Base-by-base conservation (phyloP, 2,888 invertebrate species). In the Heteromyza rotundicornis region DNA sequence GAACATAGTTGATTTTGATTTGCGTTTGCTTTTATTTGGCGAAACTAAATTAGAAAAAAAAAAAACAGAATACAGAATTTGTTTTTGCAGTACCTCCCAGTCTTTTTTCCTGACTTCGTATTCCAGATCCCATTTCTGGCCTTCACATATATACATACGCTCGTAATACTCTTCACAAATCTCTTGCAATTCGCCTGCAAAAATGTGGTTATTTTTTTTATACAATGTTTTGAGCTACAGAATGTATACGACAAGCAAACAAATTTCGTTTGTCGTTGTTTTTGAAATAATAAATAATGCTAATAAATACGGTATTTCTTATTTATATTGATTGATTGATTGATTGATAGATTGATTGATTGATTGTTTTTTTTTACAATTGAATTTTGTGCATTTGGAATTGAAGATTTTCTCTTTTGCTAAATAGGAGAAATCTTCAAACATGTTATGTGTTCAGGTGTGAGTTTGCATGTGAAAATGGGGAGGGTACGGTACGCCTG, bases 51-150 rank as follows among this genome's bases (percentile, higher is more conserved):
- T 40, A 55, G 40, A 47, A 47, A 47, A 49, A 67, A 57, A 22
- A n/a, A n/a, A n/a, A n/a, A n/a, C n/a, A n/a, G n/a, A n/a, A 51
- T 63, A 68, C 64, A 61, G 57, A 51, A 57, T 66, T 59, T 64
- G 64, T 70, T 56, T 65, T 78, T 85, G 87, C 88, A 89, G 90
- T 92, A 97, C 97, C 95, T 98, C 98, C 89, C 93, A 96, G 89
- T 98, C 98, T 91, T 96, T 96, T 90, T 95, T 96, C 89, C 96
- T 92, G 89, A 98, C 96, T 91, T 96, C 95, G 89, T 94, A 92
- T 92, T 98, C 98, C 94, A 98, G 95, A 92, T 98, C 98, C 92
- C 97, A 98, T 90, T 98, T 98, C 89, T 96, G 95, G 89, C 95
- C 93, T 90, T 98, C 98, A 90, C 96, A 94, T 88, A 91, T 89